Conservation (phyloP, 2,113 vertebrate species). For the Megaleporinus macrocephalus region DNA sequence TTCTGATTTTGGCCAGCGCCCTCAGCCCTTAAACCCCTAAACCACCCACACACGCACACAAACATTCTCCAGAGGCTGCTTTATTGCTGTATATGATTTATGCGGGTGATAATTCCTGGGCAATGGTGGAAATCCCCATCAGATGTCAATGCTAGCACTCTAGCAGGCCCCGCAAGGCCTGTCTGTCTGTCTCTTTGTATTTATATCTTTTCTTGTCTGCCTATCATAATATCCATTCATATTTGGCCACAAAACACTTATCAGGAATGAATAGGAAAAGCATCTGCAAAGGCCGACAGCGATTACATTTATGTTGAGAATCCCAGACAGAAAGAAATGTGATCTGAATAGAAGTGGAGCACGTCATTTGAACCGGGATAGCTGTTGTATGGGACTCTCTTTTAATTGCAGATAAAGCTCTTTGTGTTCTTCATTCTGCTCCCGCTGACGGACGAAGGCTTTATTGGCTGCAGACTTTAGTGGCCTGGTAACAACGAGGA, state of each 20-base stretch:
- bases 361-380: neutral
- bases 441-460: constrained; percentile 60
- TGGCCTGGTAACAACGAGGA: constrained; percentile 72
- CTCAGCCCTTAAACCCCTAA: too few species aligned
- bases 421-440: constrained; percentile 37
- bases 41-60: neutral
- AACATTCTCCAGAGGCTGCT: constrained; percentile 1
- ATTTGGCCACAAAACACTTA: neutral
- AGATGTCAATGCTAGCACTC: neutral
- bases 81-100: constrained; percentile 30
- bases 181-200: neutral
- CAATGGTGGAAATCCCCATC: constrained; percentile 33
- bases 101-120: neutral
- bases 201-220: constrained; percentile 21
- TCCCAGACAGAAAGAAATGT: neutral
- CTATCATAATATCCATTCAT: neutral
- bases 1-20: too few species aligned
- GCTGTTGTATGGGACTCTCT: neutral
- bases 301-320: constrained; percentile 16
- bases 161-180: constrained; percentile 5
- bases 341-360: neutral
- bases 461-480: constrained; percentile 72
- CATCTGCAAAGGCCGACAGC: neutral
- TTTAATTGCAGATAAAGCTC: constrained; percentile 14
- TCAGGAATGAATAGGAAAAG: neutral